phyloP scores from a whole-genome alignment of 1,140 invertebrate genomes.

The Dryas iulia region DNA sequence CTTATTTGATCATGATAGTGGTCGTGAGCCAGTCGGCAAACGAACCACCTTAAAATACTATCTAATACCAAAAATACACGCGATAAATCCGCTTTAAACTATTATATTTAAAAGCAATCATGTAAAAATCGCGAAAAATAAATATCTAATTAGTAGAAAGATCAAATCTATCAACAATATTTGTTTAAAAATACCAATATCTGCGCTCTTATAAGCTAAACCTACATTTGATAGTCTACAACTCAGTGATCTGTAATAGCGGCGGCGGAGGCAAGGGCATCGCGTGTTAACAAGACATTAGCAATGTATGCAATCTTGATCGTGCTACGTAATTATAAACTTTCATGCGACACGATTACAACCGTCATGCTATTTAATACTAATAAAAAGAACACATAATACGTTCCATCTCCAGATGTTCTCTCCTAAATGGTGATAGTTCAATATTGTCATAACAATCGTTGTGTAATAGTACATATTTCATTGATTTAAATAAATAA shows the following conservation, averaged over 20 bases:
- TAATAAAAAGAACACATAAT: conserved; percentile 28
- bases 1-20: no score
- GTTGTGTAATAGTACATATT: neutral
- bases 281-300: conserved; percentile 42
- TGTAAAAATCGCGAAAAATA: no score
- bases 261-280: conserved; percentile 33
- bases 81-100: no score
- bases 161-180: no score
- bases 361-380: conserved; percentile 36
- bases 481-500: neutral
- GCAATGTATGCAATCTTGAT: conserved; percentile 37
- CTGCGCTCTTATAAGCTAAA: no score
- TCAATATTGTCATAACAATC: neutral
- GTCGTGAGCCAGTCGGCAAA: no score
- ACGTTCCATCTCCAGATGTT: neutral
- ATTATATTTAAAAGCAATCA: no score
- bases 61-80: no score
- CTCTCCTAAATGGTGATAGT: neutral
- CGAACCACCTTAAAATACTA: no score
- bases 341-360: conserved; percentile 40
- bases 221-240: no score
- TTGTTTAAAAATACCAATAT: no score
- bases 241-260: conserved; percentile 17
- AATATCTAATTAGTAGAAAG: no score
- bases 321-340: conserved; percentile 33